Conservation (phyloP, 2,797 vertebrate species). For the Rhinophrynus dorsalis region DNA sequence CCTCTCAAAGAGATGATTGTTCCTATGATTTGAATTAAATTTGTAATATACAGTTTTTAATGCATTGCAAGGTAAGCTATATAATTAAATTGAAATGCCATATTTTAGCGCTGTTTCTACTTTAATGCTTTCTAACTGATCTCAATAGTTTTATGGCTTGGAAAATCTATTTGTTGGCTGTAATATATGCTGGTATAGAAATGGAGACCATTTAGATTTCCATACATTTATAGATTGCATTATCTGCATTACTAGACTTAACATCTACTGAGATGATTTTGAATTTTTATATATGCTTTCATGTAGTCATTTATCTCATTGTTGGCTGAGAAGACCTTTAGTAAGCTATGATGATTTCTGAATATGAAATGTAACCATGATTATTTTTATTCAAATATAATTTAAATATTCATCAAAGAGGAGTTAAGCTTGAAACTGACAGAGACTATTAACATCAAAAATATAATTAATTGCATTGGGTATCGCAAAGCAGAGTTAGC, state of each 20-base stretch:
- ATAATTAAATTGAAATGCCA: no score
- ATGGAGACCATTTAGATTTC: slow-evolving; percentile 39
- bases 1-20: no score
- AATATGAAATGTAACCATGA: slow-evolving; percentile 80
- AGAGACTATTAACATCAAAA: slow-evolving; percentile 81
- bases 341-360: slow-evolving; percentile 74
- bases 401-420: slow-evolving; percentile 85
- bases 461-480: slow-evolving; percentile 78
- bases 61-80: no score
- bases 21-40: no score
- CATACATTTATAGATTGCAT: slow-evolving; percentile 41
- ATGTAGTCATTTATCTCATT: slow-evolving; percentile 65
- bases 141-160: background rate
- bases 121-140: no score
- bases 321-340: slow-evolving; percentile 69
- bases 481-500: slow-evolving; percentile 77
- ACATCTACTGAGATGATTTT: slow-evolving; percentile 64
- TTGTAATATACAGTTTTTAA: no score
- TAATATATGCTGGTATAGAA: background rate
- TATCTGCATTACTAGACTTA: slow-evolving; percentile 50
- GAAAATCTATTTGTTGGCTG: background rate
- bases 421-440: slow-evolving; percentile 77
- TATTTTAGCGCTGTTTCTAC: no score
- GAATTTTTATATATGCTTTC: slow-evolving; percentile 60
- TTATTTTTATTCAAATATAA: slow-evolving; percentile 84